phyloP scores from a whole-genome alignment of 37 sponge, comb jelly and placozoan species.

The Tethya wilhelma region DNA sequence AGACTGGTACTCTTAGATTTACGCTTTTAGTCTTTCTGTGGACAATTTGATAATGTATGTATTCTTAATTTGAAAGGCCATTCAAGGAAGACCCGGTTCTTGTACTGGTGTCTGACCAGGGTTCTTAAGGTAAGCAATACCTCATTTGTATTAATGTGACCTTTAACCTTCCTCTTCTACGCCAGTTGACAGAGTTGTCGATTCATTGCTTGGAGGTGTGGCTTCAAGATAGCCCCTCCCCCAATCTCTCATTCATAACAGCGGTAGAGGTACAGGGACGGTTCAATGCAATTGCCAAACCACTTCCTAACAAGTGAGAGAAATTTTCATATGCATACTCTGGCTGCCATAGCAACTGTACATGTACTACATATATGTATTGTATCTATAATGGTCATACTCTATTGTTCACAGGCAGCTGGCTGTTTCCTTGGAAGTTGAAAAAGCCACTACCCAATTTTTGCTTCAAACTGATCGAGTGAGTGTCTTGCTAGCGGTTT shows the following conservation, averaged over 20 bases:
- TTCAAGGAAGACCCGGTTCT: slow-evolving; percentile 12
- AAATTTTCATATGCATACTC: not conserved
- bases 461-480: slow-evolving; percentile 20
- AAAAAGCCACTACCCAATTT: slow-evolving; percentile 17
- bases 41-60: too few relatives aligned
- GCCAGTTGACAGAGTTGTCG: slow-evolving; percentile 27
- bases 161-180: not conserved
- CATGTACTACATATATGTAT: not conserved
- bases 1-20: too few relatives aligned
- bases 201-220: slow-evolving; percentile 33
- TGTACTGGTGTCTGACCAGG: slow-evolving; percentile 18
- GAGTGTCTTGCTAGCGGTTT: too few relatives aligned
- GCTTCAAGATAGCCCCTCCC: slow-evolving; percentile 9
- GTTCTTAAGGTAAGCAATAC: slow-evolving; percentile 10
- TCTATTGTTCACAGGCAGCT: too few relatives aligned
- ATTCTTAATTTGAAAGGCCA: not conserved
- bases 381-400: not conserved
- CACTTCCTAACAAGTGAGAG: slow-evolving; percentile 44
- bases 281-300: slow-evolving; percentile 26
- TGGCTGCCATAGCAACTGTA: not conserved
- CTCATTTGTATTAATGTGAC: not conserved
- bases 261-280: slow-evolving; percentile 10
- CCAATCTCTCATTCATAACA: not conserved
- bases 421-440: slow-evolving; percentile 40
- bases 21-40: too few relatives aligned